These are phyloP conservation scores for Budorcas taxicolor DNA, from an alignment of 2,113 vertebrate genomes.

Conservation along the genomic window DNA sequence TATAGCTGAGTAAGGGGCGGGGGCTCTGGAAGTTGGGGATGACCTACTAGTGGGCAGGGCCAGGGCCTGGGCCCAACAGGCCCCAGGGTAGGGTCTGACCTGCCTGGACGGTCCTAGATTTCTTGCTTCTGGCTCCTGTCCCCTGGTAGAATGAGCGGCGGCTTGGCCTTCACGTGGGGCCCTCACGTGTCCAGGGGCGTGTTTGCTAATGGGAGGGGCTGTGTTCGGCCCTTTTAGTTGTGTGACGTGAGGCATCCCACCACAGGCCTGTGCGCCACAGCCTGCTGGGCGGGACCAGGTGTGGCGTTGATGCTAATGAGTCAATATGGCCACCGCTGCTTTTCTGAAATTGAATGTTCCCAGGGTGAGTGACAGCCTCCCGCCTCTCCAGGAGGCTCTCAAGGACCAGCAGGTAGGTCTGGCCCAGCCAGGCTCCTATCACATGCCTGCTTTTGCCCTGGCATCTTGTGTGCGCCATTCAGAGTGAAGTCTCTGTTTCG, in stretches of 20 bases:
- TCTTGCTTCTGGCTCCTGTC: background rate
- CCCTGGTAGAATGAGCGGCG: background rate
- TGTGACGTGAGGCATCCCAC: background rate
- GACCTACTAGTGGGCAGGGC: background rate
- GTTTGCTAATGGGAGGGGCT: background rate
- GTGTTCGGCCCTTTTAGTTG: too few relatives aligned
- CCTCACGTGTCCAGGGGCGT: background rate
- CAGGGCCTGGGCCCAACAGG: background rate
- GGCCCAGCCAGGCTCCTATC: background rate
- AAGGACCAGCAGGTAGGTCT: background rate
- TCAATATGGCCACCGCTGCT: rapidly evolving
- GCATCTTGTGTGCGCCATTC: background rate
- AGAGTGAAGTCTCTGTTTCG: background rate
- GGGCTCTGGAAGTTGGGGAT: background rate
- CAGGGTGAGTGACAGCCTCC: background rate
- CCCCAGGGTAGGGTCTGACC: background rate
- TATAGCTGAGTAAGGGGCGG: background rate
- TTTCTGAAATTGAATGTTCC: background rate
- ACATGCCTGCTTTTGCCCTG: background rate
- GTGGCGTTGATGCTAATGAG: background rate
- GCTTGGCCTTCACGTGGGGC: background rate
- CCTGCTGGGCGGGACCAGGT: background rate
- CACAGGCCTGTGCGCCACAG: background rate
- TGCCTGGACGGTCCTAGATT: too few relatives aligned
- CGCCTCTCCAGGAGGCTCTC: background rate